A percentile compares a stretch with the other conserved stretches of the same genome.
Evolutionary conservation across 2,113 vertebrate genomes (phyloP).

Genomic region (Myotis brandtii): DNA sequence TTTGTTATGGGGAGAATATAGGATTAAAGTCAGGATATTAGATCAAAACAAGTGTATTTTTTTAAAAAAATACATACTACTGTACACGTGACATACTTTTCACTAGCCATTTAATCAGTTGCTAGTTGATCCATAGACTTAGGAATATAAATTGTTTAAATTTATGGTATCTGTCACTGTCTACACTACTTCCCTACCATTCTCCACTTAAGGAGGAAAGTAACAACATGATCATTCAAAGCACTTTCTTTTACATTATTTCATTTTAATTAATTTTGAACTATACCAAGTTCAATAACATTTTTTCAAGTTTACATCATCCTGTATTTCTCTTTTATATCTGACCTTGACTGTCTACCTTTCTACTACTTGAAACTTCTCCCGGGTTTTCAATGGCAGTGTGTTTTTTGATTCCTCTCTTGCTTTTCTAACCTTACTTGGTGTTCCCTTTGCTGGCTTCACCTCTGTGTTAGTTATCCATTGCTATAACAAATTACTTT

Average conservation of each 20-base stretch:
- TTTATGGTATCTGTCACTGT: neutral
- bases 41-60: slow-evolving; percentile 1
- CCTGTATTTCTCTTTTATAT: neutral
- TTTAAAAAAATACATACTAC: neutral
- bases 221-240: neutral
- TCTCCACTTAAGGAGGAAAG: slow-evolving; percentile 19
- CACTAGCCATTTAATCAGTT: slow-evolving; percentile 2
- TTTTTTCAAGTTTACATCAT: neutral
- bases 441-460: neutral
- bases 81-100: neutral
- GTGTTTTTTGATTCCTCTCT: neutral
- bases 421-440: neutral
- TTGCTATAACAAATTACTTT: neutral
- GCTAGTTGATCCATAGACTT: neutral
- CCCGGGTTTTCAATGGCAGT: neutral
- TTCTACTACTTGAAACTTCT: neutral
- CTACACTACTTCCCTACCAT: neutral
- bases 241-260: neutral
- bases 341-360: neutral
- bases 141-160: slow-evolving; percentile 10
- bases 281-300: neutral
- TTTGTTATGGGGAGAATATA: neutral
- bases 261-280: slow-evolving; percentile 56
- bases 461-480: slow-evolving; percentile 9
- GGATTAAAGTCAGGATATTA: slow-evolving; percentile 12